Base-by-base conservation (phyloP, 2,888 invertebrate genomes). In the Auanema freiburgensis region DNA sequence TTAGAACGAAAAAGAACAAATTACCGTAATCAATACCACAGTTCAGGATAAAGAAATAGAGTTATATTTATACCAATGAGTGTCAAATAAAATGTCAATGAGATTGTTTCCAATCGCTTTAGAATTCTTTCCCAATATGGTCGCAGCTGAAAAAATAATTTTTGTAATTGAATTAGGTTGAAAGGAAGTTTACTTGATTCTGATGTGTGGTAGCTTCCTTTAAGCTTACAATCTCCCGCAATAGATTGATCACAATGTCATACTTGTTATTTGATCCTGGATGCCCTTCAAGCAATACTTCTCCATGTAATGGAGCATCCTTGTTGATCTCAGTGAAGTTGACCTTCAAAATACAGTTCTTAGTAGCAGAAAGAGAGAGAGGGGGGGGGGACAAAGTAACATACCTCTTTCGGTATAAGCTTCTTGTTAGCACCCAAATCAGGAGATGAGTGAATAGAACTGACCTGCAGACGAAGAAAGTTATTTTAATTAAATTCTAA, bases 111-210 rank as follows among this genome's bases (percentile, higher is more conserved):
- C 50, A 72, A 59, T 42, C 81, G 57, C 5, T 72, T 67, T 43
- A 81, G 72, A 14, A 81, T 77, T 42, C 81, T 57, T 52, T 81
- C 81, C 81, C 81, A 81, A 53, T 77, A 81, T 12, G 69, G 58
- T 43, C 68, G 62, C 56, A 73, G 63, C 33, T 71, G 69, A 57
- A 65, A 65, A 33, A 33, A 52, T 21, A 52, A 52, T 24, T n/a
- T 18, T n/a, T 46, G 3, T 46, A 5, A 46, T 46, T 21, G 21
- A 6, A 46, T 46, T 21, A 23, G 21, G 46, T 46, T 16, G 18
- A 10, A 10, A 10, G 18, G 18, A 18, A 23, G 23, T 3, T 41
- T 12, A 56, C 56, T 43, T 56, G 56, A 16, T 33, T 41, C 16
- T 21, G n/a, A 10, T n/a, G 44, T 23, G 18, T 16, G 18, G 46